Percentiles rank a stretch among this genome's conserved stretches.
phyloP scores from a whole-genome alignment of 2,888 invertebrate genomes.

The Neoscelio sp. region DNA sequence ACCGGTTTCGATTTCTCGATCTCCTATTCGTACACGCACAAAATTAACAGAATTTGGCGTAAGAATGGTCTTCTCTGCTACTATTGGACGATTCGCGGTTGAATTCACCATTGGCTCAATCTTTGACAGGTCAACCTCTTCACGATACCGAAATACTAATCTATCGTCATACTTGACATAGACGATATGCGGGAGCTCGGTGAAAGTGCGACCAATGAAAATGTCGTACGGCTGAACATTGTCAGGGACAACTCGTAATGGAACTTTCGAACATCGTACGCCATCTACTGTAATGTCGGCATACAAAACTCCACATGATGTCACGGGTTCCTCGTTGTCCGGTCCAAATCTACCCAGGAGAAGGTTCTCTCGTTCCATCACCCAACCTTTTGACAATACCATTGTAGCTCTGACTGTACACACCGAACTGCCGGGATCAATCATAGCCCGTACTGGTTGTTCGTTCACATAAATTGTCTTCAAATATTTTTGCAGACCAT shows the following conservation, averaged over 20 bases:
- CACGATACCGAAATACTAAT: not conserved
- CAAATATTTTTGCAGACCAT: constrained; percentile 40
- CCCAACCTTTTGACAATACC: constrained; percentile 15
- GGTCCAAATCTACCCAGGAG: constrained; percentile 38
- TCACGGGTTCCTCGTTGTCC: not conserved
- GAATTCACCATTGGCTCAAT: not conserved
- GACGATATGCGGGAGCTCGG: not conserved
- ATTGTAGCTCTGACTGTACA: constrained; percentile 56
- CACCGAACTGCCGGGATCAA: constrained; percentile 56
- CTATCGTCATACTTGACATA: not conserved
- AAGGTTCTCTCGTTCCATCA: not conserved
- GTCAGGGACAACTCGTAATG: constrained; percentile 67
- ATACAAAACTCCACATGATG: constrained; percentile 25
- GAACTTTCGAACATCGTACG: constrained; percentile 44
- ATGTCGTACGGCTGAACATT: constrained; percentile 30
- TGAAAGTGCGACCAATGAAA: not conserved
- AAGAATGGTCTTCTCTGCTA: not conserved
- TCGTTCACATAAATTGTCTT: constrained; percentile 30
- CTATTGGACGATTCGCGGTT: not conserved
- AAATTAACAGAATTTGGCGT: not conserved
- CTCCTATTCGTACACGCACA: not conserved
- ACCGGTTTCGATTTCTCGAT: not conserved
- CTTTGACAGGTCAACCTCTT: not conserved
- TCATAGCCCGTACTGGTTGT: constrained; percentile 33
- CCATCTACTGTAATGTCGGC: too few species aligned